Evolutionary conservation across 2,113 vertebrate genomes (phyloP), one percentile per base, ranked within the genome.

Genomic region (Triplophysa rosa): DNA sequence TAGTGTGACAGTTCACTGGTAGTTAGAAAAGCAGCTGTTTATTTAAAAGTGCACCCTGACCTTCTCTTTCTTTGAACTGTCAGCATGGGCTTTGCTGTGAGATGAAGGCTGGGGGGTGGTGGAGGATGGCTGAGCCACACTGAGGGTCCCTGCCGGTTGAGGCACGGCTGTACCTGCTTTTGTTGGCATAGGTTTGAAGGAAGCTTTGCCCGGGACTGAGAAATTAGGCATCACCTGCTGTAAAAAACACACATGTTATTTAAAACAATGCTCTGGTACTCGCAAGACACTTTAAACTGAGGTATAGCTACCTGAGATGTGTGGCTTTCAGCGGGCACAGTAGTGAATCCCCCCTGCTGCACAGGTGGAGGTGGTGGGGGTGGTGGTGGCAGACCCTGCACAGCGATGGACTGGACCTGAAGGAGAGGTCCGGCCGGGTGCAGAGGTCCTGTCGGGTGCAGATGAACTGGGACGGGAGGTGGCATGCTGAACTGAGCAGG

Each of bases 31-130:
- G 10, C 5, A 29, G 1, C 7, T 6, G 4, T 45, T 10, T 24
- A n/a, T 21, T 11, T 17, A 11, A 47, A 29, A 3, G 16, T 47
- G 26, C 17, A 17, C 23, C 90, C 90, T 90, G 92, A 93, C 97
- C 95, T 99, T 97, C 89, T 98, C 97, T 86, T 98, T 98, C 91
- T 97, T 98, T 1, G 95, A 98, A 93, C 96, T 96, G 90, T 98
- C 97, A 52, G 95, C 93, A 33, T 93, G 96, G 88, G 94, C 95
- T 92, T 93, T 96, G 84, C 92, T 89, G 79, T 95, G 89, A 83
- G 94, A 82, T 67, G 90, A 89, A 73, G 85, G 49, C 84, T 96
- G 95, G 23, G 45, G 19, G 61, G 92, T 93, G 84, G 93, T 94
- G 5, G 95, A 96, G 5, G 96, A 94, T 0, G 94, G 90, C 29